phyloP scores from a whole-genome alignment of 64 coral and sea anemone genomes.

The Orbicella faveolata region DNA sequence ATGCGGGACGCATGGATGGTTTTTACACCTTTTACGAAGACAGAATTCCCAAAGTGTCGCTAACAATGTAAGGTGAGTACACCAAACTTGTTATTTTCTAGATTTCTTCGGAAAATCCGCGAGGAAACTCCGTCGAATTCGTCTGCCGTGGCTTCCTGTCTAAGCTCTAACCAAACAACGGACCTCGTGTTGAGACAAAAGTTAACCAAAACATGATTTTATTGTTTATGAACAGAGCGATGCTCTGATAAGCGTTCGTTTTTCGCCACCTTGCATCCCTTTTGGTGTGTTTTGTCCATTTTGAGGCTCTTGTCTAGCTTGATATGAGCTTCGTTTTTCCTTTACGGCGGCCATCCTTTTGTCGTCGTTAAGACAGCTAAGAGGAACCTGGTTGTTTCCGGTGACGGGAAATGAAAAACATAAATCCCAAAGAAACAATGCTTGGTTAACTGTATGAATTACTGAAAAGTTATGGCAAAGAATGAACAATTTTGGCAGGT shows the following conservation, averaged over 20 bases:
- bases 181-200: slow-evolving; percentile 43
- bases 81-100: background rate
- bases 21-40: slow-evolving; percentile 23
- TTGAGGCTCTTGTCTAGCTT: background rate
- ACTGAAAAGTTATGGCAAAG: background rate
- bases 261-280: background rate
- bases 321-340: background rate
- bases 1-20: background rate
- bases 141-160: background rate
- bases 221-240: background rate
- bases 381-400: slow-evolving; percentile 35
- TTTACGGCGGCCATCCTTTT: background rate
- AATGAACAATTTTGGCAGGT: slow-evolving; percentile 19
- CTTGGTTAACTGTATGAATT: slow-evolving; percentile 17
- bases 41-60: background rate
- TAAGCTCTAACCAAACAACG: slow-evolving; percentile 17
- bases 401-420: slow-evolving; percentile 3
- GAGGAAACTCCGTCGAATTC: background rate
- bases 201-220: background rate
- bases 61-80: slow-evolving; percentile 43
- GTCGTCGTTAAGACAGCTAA: background rate
- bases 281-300: background rate
- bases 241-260: background rate
- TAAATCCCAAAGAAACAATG: background rate
- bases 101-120: background rate